Evolutionary conservation across 2,113 vertebrate genomes (phyloP), one percentile per base, ranked within the genome.

Genomic region (Pelobates fuscus): DNA sequence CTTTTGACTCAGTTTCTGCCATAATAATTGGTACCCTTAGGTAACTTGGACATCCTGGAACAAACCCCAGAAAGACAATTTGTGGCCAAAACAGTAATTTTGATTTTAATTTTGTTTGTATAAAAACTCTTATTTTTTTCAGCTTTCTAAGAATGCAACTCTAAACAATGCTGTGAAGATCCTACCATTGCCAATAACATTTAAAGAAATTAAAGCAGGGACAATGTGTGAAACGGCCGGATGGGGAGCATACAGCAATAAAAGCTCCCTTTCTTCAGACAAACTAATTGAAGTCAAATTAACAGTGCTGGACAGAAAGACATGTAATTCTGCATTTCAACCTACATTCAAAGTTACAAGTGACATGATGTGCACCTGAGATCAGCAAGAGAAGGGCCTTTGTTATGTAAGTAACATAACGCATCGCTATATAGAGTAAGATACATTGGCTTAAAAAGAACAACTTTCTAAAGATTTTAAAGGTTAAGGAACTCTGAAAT

Each of bases 291-390:
- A 90, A 79, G 90, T 90, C 68, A 88, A 83, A 0, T 0, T 92
- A 77, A 86, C 89, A 1, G 21, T 92, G 65, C 80, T 91, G 44
- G 77, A 66, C 0, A 84, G 88, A 67, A 2, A 66, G 67, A 68
- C 0, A 52, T 93, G 91, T 85, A 91, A 88, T 0, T 12, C 87
- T 3, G 0, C 25, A 0, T 0, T 55, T 0, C 85, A 91, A 69
- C 88, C 90, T 18, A 69, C 77, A 2, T 46, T n/a, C 0, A 14
- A 77, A 0, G 83, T 92, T 79, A 84, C 84, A 59, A 3, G 23
- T 0, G 84, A 77, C 14, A 92, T 92, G 91, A 81, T 92, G 77
- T 92, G 90, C 2, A 89, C 87, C 1, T 87, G 89, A 6, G 63
- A 8, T 32, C 23, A 0, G 0, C 88, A 86, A 43, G 52, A 58